A percentile compares a stretch with the other conserved stretches of the same genome.
Evolutionary conservation across 23 tunicate genomes (phyloP).

Genomic region (Diplosoma virens): DNA sequence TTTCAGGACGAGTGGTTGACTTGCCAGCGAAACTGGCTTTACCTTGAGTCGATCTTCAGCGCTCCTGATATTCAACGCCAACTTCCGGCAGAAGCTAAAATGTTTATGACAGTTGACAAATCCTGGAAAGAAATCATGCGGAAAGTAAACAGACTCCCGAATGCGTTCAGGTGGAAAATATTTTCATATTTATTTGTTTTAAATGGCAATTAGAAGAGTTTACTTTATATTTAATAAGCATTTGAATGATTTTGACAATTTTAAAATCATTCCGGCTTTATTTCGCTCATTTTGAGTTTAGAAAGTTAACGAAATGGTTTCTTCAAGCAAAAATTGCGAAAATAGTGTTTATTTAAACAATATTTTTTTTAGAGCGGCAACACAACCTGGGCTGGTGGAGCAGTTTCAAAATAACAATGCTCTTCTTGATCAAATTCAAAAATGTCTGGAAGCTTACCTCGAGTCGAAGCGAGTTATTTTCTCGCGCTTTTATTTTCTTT

Average conservation of each 20-base stretch:
- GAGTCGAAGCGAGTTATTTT: conserved; percentile 97
- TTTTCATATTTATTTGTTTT: too few species aligned
- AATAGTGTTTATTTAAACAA: too few species aligned
- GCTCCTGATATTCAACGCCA: conserved; percentile 99
- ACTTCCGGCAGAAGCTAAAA: conserved; percentile 99
- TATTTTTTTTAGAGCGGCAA: conserved; percentile 63
- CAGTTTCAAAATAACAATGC: conserved; percentile 94
- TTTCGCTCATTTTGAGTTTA: too few species aligned
- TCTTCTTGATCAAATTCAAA: conserved; percentile 93
- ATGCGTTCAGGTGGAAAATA: conserved; percentile 71
- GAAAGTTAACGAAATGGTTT: too few species aligned
- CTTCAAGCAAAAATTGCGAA: too few species aligned
- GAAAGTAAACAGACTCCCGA: conserved; percentile 97
- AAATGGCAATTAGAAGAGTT: too few species aligned
- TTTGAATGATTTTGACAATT: too few species aligned
- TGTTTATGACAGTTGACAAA: conserved; percentile 99
- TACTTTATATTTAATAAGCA: too few species aligned
- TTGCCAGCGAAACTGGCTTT: conserved; percentile 99
- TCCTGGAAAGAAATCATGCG: conserved; percentile 99
- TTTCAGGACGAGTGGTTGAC: conserved; percentile 97
- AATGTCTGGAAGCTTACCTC: conserved; percentile 95
- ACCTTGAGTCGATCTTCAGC: conserved; percentile 98
- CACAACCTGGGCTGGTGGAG: conserved; percentile 94
- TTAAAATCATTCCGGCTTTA: too few species aligned
- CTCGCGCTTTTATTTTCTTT: conserved; percentile 94